phyloP scores from a whole-genome alignment of 2,888 invertebrate genomes.

The Sesamia inferens region DNA sequence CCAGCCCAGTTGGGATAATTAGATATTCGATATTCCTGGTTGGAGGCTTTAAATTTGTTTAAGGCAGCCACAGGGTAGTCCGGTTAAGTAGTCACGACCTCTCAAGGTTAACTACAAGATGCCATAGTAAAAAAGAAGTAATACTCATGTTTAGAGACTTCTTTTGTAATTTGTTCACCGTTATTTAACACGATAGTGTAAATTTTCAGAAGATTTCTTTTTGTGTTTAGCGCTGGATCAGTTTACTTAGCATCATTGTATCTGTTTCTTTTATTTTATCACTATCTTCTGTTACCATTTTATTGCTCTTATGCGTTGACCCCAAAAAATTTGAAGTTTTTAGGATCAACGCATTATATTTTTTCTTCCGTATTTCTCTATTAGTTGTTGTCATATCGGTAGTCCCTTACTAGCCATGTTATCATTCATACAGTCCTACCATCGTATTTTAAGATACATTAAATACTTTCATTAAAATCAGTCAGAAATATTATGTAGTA shows the following conservation, averaged over 20 bases:
- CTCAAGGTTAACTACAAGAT: too few relatives aligned
- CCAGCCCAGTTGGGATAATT: too few relatives aligned
- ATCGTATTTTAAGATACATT: background rate
- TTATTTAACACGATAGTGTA: slow-evolving; percentile 34
- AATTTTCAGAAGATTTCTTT: slow-evolving; percentile 35
- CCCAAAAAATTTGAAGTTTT: too few relatives aligned
- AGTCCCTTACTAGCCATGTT: background rate
- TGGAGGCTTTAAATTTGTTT: too few relatives aligned
- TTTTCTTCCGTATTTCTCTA: background rate
- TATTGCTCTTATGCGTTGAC: background rate
- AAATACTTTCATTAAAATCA: too few relatives aligned
- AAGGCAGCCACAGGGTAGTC: too few relatives aligned
- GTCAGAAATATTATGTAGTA: background rate
- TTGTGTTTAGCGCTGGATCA: slow-evolving; percentile 26
- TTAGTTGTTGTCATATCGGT: background rate
- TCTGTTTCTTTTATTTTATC: background rate
- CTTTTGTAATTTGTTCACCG: slow-evolving; percentile 12
- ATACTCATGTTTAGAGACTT: slow-evolving; percentile 12
- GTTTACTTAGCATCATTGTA: background rate
- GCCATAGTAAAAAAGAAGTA: background rate
- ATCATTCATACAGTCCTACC: background rate
- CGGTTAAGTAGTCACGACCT: too few relatives aligned
- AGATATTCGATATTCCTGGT: too few relatives aligned
- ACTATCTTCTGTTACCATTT: background rate
- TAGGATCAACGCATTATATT: too few relatives aligned